A percentile compares a stretch with the other conserved stretches of the same genome.
These are phyloP conservation scores for Lethenteron reissneri DNA, from an alignment of 2,113 vertebrate species.

Conservation along the genomic window DNA sequence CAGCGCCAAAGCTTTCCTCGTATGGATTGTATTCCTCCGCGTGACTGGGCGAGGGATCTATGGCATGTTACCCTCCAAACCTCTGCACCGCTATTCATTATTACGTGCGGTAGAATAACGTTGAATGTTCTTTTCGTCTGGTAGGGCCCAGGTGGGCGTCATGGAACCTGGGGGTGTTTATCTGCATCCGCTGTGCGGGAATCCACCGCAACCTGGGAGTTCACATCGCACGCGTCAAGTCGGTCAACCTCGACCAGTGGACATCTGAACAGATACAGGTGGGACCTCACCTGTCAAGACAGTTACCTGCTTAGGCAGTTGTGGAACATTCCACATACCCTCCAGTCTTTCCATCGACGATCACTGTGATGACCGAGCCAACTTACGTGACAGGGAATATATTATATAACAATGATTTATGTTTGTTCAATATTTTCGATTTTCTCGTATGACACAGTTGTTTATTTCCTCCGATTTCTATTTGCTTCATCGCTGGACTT, in stretches of 20 bases:
- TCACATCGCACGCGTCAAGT: conserved; percentile 97
- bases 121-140: too few relatives aligned
- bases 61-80: too few relatives aligned
- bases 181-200: conserved; percentile 94
- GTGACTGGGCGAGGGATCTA: too few relatives aligned
- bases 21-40: too few relatives aligned
- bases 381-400: not conserved
- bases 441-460: too few relatives aligned
- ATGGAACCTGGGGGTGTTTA: conserved; percentile 96
- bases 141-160: conserved; percentile 91
- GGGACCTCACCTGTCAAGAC: conserved; percentile 10
- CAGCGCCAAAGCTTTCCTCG: too few relatives aligned
- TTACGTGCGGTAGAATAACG: too few relatives aligned
- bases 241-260: conserved; percentile 96
- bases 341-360: not conserved
- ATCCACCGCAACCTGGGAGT: conserved; percentile 96
- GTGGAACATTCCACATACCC: not conserved
- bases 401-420: too few relatives aligned
- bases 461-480: too few relatives aligned
- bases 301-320: not conserved
- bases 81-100: too few relatives aligned
- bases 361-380: not conserved
- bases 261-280: conserved; percentile 96
- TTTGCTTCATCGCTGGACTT: too few relatives aligned
- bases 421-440: too few relatives aligned